Base-by-base conservation (phyloP, 2,797 vertebrate genomes). In the Rhabdophis nuchalis region DNA sequence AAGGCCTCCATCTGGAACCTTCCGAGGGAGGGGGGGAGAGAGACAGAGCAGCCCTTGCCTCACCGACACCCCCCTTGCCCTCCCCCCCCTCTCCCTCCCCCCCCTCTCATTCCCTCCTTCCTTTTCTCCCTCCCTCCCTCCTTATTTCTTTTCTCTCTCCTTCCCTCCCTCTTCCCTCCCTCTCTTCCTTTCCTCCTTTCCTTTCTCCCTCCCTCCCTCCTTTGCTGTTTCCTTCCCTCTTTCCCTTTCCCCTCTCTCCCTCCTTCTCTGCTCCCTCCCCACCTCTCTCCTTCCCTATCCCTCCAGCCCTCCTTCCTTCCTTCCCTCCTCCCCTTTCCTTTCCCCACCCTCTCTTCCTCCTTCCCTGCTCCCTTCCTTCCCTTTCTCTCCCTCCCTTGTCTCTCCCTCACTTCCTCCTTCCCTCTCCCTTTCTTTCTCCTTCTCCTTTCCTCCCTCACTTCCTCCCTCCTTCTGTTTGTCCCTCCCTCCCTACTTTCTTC, bases 1-100 rank as follows among this genome's bases (percentile, higher is more conserved):
- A 98, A 97, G 3, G 97, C 95, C 54, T 98, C 98, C 0, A 98
- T 95, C 72, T 98, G 98, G 94, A 97, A 98, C 95, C 98, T 92
- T 98, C 2, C 29, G 32, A 10, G 25, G 27, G 53, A 46, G 46
- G 25, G 27, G 53, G 5, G 46, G 46, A 46, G 46, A 46, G 46
- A 46, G 46, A 46, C n/a, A n/a, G n/a, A n/a, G n/a, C n/a, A n/a
- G n/a, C n/a, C n/a, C n/a, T n/a, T n/a, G n/a, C n/a, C n/a, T n/a
- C n/a, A n/a, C n/a, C n/a, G n/a, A n/a, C n/a, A n/a, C n/a, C n/a
- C n/a, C n/a, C n/a, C n/a, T n/a, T n/a, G n/a, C n/a, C n/a, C n/a
- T n/a, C n/a, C n/a, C 25, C 32, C 2, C 6, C 32, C 5, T 85
- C 6, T 0, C 61, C 4, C 53, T 16, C 53, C 13, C 11, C 3